Base-by-base conservation (phyloP, 2,797 vertebrate species). In the Crocidura indochinensis region DNA sequence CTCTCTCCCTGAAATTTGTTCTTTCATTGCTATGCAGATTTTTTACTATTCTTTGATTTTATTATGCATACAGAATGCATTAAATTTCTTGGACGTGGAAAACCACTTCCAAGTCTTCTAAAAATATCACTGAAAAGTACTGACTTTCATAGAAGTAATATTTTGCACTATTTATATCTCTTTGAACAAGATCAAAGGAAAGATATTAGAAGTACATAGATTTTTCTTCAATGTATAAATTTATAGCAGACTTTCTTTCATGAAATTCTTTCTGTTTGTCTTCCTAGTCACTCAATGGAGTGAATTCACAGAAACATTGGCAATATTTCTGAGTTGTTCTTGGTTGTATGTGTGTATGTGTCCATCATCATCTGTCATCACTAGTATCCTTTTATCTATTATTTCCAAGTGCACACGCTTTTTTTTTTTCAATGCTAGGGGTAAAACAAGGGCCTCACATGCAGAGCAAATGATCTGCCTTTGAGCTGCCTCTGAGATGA, bases 141-240 rank as follows among this genome's bases (percentile, higher is more conserved):
- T 71, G 44, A 67, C 84, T 93, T 93, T 82, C 91, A 78, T 75
- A 73, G 60, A 95, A 90, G 31, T 91, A 90, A 56, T 74, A 88
- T 73, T 80, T 84, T 86, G n/a, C 24, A 72, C 88, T 88, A 81
- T 88, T 15, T 80, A 80, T 46, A 26, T 87, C 81, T 92, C 95
- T 93, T 76, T 60, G 12, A 84, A 89, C 38, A 91, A 78, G 90
- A 95, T 90, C 86, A 95, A 95, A 96, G 46, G 90, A 67, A 68
- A 60, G n/a, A 46, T 68, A 62, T 90, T 94, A 90, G 67, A 92
- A 91, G 60, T 91, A 80, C 60, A 27, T 86, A 73, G 56, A 46
- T 86, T 92, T 92, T 87, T 76, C 88, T 94, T 95, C 92, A 86
- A 91, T 92, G 77, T 92, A 6, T 92, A 90, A 95, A 73, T 93